Evolutionary conservation across 2,797 vertebrate species (phyloP).

Genomic region (Eidolon dupreanum): DNA sequence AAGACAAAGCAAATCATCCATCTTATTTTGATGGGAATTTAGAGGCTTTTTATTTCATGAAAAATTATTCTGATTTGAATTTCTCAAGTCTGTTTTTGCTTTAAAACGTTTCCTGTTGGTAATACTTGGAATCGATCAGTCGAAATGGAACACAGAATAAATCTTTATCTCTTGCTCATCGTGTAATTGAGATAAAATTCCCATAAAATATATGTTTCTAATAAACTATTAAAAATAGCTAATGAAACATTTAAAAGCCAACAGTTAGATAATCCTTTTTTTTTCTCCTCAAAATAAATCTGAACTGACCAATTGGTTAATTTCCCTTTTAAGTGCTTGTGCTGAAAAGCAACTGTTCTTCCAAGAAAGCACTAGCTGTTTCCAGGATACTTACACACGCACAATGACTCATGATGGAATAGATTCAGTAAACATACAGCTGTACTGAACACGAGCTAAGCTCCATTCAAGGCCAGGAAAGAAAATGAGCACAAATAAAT

Average conservation of each 20-base stretch:
- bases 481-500: conserved; percentile 95
- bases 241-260: conserved; percentile 86
- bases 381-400: conserved; percentile 93
- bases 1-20: not conserved
- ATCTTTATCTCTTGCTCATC: conserved; percentile 70
- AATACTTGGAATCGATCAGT: conserved; percentile 82
- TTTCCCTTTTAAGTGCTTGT: conserved; percentile 90
- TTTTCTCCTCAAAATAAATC: conserved; percentile 84
- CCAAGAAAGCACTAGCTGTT: conserved; percentile 92
- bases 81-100: conserved; percentile 83
- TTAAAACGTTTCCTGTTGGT: conserved; percentile 83
- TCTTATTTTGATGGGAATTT: conserved; percentile 36
- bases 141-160: conserved; percentile 71
- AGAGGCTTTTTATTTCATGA: conserved; percentile 65
- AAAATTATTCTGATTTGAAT: conserved; percentile 64
- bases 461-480: conserved; percentile 93
- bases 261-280: conserved; percentile 85
- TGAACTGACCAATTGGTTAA: conserved; percentile 90
- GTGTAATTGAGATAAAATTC: conserved; percentile 82
- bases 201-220: conserved; percentile 84
- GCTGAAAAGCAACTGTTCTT: conserved; percentile 91
- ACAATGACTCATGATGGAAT: conserved; percentile 92
- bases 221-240: conserved; percentile 87
- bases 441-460: conserved; percentile 91
- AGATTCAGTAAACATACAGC: conserved; percentile 93